Base-by-base conservation (phyloP, 2,888 invertebrate species). In the Ectropis crepuscularia region DNA sequence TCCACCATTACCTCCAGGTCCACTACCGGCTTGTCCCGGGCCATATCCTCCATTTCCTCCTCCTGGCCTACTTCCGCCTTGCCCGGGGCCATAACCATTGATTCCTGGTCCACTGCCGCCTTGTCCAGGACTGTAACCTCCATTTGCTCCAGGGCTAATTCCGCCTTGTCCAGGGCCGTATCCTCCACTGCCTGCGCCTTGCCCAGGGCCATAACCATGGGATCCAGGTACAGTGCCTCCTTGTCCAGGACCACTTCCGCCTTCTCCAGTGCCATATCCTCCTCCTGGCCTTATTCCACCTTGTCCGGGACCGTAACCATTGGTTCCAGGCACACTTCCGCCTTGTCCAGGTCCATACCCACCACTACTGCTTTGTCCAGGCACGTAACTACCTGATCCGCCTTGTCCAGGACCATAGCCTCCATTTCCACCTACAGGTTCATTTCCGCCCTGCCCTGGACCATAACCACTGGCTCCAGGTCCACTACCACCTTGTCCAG, bases 321-420 rank as follows among this genome's bases (percentile, higher is more conserved):
- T 57, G n/a, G 4, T 28, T 37, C 53, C 57, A 4, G 53, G 55
- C 0, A 47, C 47, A 36, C 54, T 16, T 6, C 49, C 47, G 10
- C 28, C 47, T 63, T 62, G 74, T 8, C 72, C 67, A 5, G 72
- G 63, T 5, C 66, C 58, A 65, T 72, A 72, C 41, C 53, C 72
- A 11, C 63, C 67, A 43, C 54, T 62, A 41, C 63, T 67, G 16
- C 16, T 28, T 28, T 28, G 16, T 50, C 59, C 65, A 6, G 61
- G 59, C 37, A 28, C 4, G 4, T 28, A 28, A 28, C 39, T 45
- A 51, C 47, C 10, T 28, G 4, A 28, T 11, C 47, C 48, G 2
- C 48, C 57, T 58, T 46, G 47, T 10, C 53, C 57, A 9, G 62
- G 53, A 2, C 59, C 48, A 41, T 57, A 57, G 0, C 48, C 45